A percentile compares a stretch with the other conserved stretches of the same genome.
These are phyloP conservation scores for Passerina amoena DNA, from an alignment of 2,113 vertebrate species.

Conservation along the genomic window DNA sequence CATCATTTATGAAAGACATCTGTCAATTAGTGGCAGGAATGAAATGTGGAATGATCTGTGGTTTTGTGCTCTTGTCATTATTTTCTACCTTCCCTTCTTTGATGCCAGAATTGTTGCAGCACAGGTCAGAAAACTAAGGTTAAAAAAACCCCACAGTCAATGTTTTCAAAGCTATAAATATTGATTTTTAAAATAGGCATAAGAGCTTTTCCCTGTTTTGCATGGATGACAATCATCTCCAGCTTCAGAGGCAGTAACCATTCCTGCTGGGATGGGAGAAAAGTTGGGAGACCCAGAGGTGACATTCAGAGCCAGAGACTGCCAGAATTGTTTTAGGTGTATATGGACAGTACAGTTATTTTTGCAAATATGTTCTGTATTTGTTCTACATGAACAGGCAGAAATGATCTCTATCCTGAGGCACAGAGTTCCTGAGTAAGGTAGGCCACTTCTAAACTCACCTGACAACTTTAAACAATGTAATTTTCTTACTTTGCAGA, in stretches of 20 bases:
- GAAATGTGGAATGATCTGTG: background rate
- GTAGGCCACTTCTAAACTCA: conserved; percentile 8
- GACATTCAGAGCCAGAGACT: background rate
- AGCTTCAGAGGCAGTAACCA: background rate
- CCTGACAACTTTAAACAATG: conserved; percentile 39
- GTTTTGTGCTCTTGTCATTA: background rate
- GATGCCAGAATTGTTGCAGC: background rate
- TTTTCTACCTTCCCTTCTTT: background rate
- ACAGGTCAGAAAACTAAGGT: background rate
- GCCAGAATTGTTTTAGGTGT: background rate
- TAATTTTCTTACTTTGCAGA: background rate
- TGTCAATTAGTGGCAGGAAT: background rate
- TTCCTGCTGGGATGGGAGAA: background rate
- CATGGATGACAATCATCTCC: background rate
- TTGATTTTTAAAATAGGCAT: background rate
- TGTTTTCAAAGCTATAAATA: background rate
- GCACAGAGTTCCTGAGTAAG: background rate
- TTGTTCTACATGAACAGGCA: conserved; percentile 20
- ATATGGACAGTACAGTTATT: background rate
- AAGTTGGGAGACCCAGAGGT: background rate
- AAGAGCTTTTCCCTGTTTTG: background rate
- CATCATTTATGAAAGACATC: background rate
- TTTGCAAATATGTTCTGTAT: background rate
- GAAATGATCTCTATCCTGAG: conserved; percentile 10
- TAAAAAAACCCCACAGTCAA: background rate